Evolutionary conservation across 2,113 vertebrate genomes (phyloP).

Genomic region (Pseudorhombus dupliciocellatus): DNA sequence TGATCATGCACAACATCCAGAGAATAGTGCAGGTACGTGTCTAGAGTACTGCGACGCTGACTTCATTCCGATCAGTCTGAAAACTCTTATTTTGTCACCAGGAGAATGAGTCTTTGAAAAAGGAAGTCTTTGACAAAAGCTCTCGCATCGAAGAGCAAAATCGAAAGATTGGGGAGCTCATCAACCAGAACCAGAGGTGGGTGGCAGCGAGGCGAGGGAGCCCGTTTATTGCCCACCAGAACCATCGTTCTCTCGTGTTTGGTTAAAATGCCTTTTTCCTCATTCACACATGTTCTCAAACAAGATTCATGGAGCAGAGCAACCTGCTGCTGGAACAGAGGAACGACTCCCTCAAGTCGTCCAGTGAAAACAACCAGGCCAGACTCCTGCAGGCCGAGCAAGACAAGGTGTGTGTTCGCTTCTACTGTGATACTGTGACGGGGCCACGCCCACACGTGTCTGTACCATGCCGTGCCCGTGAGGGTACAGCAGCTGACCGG

Average conservation of each 20-base stretch:
- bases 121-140: conserved; percentile 96
- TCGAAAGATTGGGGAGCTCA: conserved; percentile 92
- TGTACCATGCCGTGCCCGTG: too few species aligned
- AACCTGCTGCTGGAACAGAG: conserved; percentile 93
- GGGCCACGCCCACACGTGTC: too few species aligned
- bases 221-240: not conserved
- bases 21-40: conserved; percentile 96
- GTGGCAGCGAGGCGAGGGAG: conserved; percentile 4
- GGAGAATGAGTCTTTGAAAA: conserved; percentile 98
- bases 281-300: not conserved
- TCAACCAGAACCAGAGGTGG: conserved; percentile 96
- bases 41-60: too few species aligned
- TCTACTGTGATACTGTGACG: too few species aligned
- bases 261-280: not conserved
- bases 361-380: conserved; percentile 89
- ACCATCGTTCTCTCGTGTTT: not conserved
- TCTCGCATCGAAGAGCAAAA: conserved; percentile 95
- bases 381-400: conserved; percentile 93
- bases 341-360: conserved; percentile 89
- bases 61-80: not conserved
- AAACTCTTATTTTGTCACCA: conserved; percentile 62
- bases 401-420: conserved; percentile 89
- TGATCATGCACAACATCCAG: conserved; percentile 95
- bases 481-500: too few species aligned
- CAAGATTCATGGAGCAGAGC: conserved; percentile 90